Evolutionary conservation across 2,888 invertebrate species (phyloP), one percentile per base, ranked within the genome.

Genomic region (Ariolimax columbianus): DNA sequence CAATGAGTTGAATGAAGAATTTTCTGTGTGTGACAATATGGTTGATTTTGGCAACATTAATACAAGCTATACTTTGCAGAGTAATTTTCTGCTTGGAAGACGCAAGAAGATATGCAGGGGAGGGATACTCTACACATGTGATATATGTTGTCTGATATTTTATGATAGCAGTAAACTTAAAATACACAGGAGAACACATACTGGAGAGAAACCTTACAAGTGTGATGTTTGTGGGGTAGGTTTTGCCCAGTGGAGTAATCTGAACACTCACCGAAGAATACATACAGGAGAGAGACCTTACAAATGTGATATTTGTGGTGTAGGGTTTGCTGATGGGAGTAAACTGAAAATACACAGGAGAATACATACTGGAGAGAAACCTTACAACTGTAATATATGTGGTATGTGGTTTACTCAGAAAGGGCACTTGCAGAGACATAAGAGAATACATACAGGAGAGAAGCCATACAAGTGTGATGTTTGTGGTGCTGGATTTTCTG

Each of bases 321-420:
- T 43, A n/a, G 43, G 43, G 14, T 73, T 43, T 73, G n/a, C 40
- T 2, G n/a, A 43, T n/a, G n/a, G 40, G 17, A n/a, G 43, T 30
- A 26, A 73, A 9, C 30, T 43, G 30, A 43, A 73, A 1, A 73
- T n/a, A n/a, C 73, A 73, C 43, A 43, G 17, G 47, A 11, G 40
- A 40, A 40, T 30, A 43, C 73, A 43, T 26, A 73, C 73, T n/a
- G 73, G 73, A 43, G 73, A 73, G 73, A 73, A 43, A 17, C 73
- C 73, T 9, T 73, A 73, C 26, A 40, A 47, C 2, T 73, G 73
- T 43, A 30, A 40, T n/a, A 17, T 43, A 11, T 73, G 73, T n/a
- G 73, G 73, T 1, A 1, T 40, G 14, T n/a, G n/a, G n/a, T 73
- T 73, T 30, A 43, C 43, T n/a, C n/a, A 43, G n/a, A 73, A n/a